Conservation (phyloP, 2,888 invertebrate species). For the Melikaiella ostensackeni region DNA sequence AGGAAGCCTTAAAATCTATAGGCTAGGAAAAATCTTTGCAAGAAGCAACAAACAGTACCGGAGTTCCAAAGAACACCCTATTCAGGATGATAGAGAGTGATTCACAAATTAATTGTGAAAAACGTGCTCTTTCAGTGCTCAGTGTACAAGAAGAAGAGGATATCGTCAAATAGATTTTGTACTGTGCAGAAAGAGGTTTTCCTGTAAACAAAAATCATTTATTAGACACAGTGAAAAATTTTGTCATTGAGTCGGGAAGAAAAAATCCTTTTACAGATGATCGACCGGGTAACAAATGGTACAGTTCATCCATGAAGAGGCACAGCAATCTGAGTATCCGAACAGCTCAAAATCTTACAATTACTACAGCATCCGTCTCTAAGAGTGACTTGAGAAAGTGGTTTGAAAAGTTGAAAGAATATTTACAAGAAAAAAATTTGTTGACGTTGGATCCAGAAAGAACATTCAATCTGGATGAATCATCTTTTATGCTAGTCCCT, state of each 20-base stretch:
- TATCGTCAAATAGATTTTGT: conserved; percentile 41
- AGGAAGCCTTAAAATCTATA: no score
- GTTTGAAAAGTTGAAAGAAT: no score
- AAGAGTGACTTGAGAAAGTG: no score
- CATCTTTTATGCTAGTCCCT: conserved; percentile 57
- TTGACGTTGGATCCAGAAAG: no score
- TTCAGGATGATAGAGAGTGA: neutral
- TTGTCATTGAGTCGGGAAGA: neutral
- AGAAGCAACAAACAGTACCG: neutral
- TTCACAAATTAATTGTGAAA: conserved; percentile 36
- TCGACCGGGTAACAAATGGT: no score
- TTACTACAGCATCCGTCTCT: conserved; percentile 3
- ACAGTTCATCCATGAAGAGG: no score
- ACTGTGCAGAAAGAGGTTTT: no score
- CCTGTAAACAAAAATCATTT: conserved; percentile 22
- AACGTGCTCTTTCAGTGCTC: conserved; percentile 37
- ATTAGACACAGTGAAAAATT: conserved; percentile 40
- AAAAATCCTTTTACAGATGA: no score
- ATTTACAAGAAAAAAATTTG: no score
- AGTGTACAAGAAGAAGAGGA: conserved; percentile 35
- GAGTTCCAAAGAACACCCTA: conserved; percentile 14
- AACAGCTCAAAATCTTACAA: no score
- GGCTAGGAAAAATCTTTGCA: no score
- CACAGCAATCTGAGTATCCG: no score
- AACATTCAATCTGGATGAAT: conserved; percentile 53